Base-by-base conservation (phyloP, 1,140 invertebrate species). In the Brachionus rubens region DNA sequence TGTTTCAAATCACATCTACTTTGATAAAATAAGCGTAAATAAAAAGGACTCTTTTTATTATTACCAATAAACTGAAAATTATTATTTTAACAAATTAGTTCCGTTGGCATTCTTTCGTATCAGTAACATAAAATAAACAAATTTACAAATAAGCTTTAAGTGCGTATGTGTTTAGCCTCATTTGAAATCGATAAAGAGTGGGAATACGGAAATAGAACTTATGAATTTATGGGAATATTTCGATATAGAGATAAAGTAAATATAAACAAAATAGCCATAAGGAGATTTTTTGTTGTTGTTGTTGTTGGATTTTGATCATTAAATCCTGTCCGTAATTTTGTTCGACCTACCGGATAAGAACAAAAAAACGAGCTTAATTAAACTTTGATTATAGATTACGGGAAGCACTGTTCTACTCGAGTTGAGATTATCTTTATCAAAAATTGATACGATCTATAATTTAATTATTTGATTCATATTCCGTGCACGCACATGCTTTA, bases 401-500 rank as follows among this genome's bases (percentile, higher is more conserved):
- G 30, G 16, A 36, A 59, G 36, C 30, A 40, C 12, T 59, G 54
- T 36, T 36, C 33, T 36, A 3, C 16, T 59, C 54, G 36, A 33
- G n/a, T 16, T 36, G 33, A 36, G 14, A 7, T 59, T 59, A 59
- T 59, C 54, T 36, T 9, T 36, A 3, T 36, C 33, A 36, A 36
- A 36, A 36, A 36, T 36, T 36, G 33, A 36, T 5, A 5, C 9
- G 9, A 9, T 9, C 33, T n/a, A n/a, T n/a, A n/a, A n/a, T 54
- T 54, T 14, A 54, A 54, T 24, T 28, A 28, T n/a, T 12, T 54
- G 26, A 28, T 59, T 52, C 12, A 2, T 12, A 52, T 24, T 21
- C 50, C 24, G 36, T 33, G 36, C 54, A 59, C 54, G 54, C 54
- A 59, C 54, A 59, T 59, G 54, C 54, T 19, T 59, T 40, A 59